These are phyloP conservation scores for Standfussiana lucernea DNA, from an alignment of 2,888 invertebrate species.

Conservation along the genomic window DNA sequence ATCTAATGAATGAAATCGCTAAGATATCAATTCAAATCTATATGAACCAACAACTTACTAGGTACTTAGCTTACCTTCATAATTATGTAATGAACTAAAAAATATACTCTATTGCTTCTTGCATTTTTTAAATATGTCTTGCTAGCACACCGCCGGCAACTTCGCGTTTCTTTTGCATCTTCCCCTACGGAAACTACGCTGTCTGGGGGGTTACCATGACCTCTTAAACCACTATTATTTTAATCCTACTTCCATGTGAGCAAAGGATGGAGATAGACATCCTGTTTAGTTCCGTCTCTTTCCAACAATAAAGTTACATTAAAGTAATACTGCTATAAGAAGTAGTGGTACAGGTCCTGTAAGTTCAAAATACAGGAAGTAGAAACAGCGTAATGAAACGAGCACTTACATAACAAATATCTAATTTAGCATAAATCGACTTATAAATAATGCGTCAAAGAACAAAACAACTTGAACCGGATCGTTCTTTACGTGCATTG, in stretches of 20 bases:
- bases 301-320: not conserved
- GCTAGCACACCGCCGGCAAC: not conserved
- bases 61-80: not conserved
- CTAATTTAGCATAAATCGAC: slow-evolving; percentile 49
- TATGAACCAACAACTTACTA: not conserved
- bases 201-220: not conserved
- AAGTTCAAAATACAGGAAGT: not conserved
- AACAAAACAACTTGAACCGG: slow-evolving; percentile 57
- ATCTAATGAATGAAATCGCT: slow-evolving; percentile 27
- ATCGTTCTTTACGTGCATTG: slow-evolving; percentile 66
- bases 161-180: not conserved
- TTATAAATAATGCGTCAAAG: slow-evolving; percentile 55
- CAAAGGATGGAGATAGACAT: not conserved
- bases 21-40: slow-evolving; percentile 17
- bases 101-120: not conserved
- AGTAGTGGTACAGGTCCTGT: not conserved
- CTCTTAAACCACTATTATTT: not conserved
- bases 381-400: not conserved
- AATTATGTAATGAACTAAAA: not conserved
- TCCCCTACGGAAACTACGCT: not conserved
- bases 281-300: not conserved
- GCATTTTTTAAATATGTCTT: slow-evolving; percentile 2
- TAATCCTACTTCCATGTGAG: not conserved
- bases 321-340: not conserved
- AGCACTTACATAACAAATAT: slow-evolving; percentile 14